Evolutionary conservation across 2,113 vertebrate species (phyloP).

Genomic region (Copsychus sechellarum): DNA sequence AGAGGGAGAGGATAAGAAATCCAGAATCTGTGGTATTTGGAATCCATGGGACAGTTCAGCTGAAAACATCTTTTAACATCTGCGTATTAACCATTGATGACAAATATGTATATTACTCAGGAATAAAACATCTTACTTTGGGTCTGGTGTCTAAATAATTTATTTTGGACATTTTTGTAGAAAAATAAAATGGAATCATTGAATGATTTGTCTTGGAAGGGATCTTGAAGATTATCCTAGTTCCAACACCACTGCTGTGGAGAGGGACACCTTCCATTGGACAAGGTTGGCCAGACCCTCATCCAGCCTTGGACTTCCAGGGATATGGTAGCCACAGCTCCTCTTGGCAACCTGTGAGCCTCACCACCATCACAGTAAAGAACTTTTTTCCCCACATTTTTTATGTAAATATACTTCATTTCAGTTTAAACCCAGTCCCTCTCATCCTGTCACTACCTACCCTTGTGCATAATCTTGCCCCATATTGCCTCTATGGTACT

Average conservation of each 20-base stretch:
- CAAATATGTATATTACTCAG: not conserved
- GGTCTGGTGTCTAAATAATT: not conserved
- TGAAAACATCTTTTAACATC: not conserved
- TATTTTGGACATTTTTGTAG: not conserved
- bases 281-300: fast-evolving
- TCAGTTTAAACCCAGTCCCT: not conserved
- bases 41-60: not conserved
- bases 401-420: not conserved
- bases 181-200: not conserved
- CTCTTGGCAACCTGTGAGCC: fast-evolving
- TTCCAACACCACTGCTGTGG: not conserved
- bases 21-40: not conserved
- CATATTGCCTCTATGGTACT: not conserved
- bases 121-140: not conserved
- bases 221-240: not conserved
- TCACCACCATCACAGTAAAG: fast-evolving
- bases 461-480: not conserved
- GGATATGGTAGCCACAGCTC: not conserved
- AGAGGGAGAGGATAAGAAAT: not conserved
- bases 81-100: not conserved
- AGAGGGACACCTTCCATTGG: not conserved
- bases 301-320: not conserved
- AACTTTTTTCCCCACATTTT: not conserved
- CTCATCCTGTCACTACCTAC: fast-evolving
- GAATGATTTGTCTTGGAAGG: not conserved